phyloP scores from a whole-genome alignment of 2,888 invertebrate species.

The Caenorhabditis sp. region DNA sequence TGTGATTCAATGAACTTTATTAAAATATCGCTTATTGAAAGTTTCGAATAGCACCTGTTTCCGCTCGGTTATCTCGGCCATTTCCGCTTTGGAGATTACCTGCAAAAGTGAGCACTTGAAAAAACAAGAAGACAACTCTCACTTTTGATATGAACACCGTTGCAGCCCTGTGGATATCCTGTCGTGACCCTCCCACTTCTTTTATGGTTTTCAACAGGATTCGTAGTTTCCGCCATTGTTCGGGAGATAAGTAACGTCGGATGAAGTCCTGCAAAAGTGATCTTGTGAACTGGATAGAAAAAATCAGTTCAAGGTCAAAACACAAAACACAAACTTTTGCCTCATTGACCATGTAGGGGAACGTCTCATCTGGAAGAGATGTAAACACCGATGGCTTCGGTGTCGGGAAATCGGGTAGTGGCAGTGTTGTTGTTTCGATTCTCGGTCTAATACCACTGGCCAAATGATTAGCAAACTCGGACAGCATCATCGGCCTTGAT shows the following conservation, averaged over 20 bases:
- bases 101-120: constrained; percentile 16
- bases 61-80: constrained; percentile 64
- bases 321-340: constrained; percentile 53
- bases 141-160: constrained; percentile 62
- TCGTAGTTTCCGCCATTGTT: constrained; percentile 67
- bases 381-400: constrained; percentile 46
- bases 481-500: constrained; percentile 56
- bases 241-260: constrained; percentile 62
- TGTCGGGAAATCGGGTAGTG: constrained; percentile 45
- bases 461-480: constrained; percentile 62
- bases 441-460: constrained; percentile 38
- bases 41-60: constrained; percentile 60
- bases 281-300: no score
- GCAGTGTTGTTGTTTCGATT: constrained; percentile 50
- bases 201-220: constrained; percentile 64
- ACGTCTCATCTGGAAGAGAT: constrained; percentile 52
- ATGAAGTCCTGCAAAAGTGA: constrained; percentile 68
- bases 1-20: constrained; percentile 24
- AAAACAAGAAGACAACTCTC: no score
- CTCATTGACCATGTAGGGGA: constrained; percentile 55
- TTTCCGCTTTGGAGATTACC: constrained; percentile 64
- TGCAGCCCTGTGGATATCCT: constrained; percentile 63
- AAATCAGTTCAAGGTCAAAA: background rate
- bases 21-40: constrained; percentile 61
- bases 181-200: constrained; percentile 60